Evolutionary conservation across 2,797 vertebrate genomes (phyloP), one percentile per base, ranked within the genome.

Genomic region (Ara ararauna): DNA sequence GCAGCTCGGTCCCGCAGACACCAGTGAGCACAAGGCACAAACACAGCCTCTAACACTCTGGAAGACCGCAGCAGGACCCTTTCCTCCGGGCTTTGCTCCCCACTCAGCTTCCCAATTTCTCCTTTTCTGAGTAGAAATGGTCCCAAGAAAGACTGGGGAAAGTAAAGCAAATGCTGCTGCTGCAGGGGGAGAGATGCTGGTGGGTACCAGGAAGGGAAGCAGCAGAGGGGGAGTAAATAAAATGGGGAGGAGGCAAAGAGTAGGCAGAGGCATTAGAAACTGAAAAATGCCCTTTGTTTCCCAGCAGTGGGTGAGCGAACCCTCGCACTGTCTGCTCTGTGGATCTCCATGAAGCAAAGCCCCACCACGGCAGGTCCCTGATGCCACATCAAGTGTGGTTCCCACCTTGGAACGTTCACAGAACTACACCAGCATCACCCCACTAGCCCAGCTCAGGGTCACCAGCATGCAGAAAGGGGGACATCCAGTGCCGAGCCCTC

Each of bases 291-390:
- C 44, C 51, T 71, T 56, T 7, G 14, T 19, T 71, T 42, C n/a
- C 51, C 70, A 27, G 72, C 26, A 40, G 34, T 2, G 8, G 48
- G 19, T 14, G 36, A 32, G 14, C 1, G 4, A 79, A 85, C 26
- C 38, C 29, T 27, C 29, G 44, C 34, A 17, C 58, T 4, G 0
- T 4, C 44, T 54, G 21, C 13, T 75, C 47, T 66, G 8, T 2
- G 2, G 44, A 42, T 42, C 53, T n/a, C 21, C 58, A 13, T 1
- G 0, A 16, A 45, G 4, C 11, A 81, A 84, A 94, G 29, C 27
- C 47, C 8, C 27, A 21, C 22, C 3, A 0, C 0, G 0, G 13
- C 5, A 2, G 2, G 6, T 27, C 64, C 50, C 1, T 0, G 0
- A 2, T 23, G 45, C 24, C 0, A 0, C 29, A 4, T 8, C 26